Evolutionary conservation across 2,888 invertebrate genomes (phyloP), one percentile per base, ranked within the genome.

Genomic region (Eilema caniola): DNA sequence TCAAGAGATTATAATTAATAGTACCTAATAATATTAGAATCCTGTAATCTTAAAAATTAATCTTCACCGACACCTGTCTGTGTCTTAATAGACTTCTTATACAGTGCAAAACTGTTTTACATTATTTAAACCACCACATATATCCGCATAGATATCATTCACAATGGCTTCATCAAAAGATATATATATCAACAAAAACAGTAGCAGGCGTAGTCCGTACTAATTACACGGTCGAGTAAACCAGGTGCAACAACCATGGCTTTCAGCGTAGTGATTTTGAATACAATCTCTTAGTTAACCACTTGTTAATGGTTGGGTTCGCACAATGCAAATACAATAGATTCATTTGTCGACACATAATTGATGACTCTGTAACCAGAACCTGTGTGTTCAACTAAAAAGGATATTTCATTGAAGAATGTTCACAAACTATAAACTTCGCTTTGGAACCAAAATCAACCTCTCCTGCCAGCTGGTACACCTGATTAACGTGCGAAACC

Each of bases 191-290:
- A 78, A 81, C 81, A 83, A 81, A 79, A 74, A 76, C 76, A 73
- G 71, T 68, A 76, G 71, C 78, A 80, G 83, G 74, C 83, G 74
- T 77, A 83, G 83, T 79, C 78, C 71, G 71, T 73, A 84, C 80
- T 83, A 87, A 92, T 92, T 91, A 88, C 86, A 90, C 83, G 92
- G 85, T 92, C 84, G 90, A 91, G 88, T 92, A 88, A 82, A 77
- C 80, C 84, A 84, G 82, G 86, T 86, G 88, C 87, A 88, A 83
- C 80, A 83, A 86, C 87, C 88, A 86, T 88, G 77, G 79, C 84
- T 83, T 84, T 85, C 75, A 80, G 59, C 71, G 62, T 82, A 82
- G 82, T 84, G 77, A 83, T 86, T 89, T 85, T 83, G 85, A 87
- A 88, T 87, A 89, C 89, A 87, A 88, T 89, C 73, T 85, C 74